Conservation (phyloP, 2,797 vertebrate species). For the Acanthurus tractus region DNA sequence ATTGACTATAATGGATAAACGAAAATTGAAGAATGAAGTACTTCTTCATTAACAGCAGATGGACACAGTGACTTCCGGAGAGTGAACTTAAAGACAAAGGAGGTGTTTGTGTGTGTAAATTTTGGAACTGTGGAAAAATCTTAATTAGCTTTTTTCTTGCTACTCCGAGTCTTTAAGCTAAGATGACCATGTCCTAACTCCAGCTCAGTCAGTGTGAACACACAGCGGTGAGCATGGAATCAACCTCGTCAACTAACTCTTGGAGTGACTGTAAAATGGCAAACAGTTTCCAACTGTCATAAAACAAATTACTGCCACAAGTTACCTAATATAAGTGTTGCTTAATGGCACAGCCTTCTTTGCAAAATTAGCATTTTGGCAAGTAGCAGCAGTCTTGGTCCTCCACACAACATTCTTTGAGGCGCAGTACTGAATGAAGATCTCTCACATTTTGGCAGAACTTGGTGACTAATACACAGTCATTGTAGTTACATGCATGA, state of each 20-base stretch:
- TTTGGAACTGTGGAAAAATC: too few species aligned
- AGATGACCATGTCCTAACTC: neutral
- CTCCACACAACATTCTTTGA: neutral
- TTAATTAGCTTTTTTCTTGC: neutral
- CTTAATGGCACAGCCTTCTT: neutral
- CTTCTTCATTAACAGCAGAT: too few species aligned
- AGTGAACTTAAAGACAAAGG: too few species aligned
- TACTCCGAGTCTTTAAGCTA: neutral
- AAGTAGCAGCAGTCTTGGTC: neutral
- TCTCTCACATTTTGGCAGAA: neutral
- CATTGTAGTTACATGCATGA: neutral
- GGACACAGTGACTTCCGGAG: too few species aligned
- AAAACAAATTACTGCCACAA: neutral
- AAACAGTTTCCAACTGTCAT: neutral
- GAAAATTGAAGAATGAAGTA: too few species aligned
- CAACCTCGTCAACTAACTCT: neutral
- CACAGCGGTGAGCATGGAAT: neutral
- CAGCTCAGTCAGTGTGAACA: neutral
- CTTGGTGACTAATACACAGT: neutral
- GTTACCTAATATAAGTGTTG: neutral
- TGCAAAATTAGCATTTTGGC: neutral
- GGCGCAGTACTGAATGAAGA: neutral
- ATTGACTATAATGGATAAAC: too few species aligned
- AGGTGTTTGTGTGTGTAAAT: too few species aligned
- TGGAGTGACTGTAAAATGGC: neutral